Base-by-base conservation (phyloP, 2,797 vertebrate species). In the Phrynocephalus forsythii region DNA sequence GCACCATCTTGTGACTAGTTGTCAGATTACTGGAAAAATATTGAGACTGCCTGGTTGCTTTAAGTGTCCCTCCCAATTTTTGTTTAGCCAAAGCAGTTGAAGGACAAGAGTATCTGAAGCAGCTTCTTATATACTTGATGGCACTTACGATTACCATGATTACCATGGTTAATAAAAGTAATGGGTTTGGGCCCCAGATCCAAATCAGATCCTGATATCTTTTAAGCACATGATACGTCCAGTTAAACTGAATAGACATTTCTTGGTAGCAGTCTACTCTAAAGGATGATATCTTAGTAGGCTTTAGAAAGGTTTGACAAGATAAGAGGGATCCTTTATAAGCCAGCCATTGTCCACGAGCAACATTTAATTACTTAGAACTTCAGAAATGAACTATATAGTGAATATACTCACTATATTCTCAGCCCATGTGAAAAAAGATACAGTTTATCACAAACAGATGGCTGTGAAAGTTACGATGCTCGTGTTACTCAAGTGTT, bases 281-380 rank as follows among this genome's bases (percentile, higher is more conserved):
- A 81, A 52, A 44, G n/a, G 78, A 72, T 80, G 68, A 75, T 71
- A 63, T 75, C 15, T 26, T 56, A 80, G 5, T 75, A 68, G 79
- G 81, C 66, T 86, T 50, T 80, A 30, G 28, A 86, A 80, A 86
- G 68, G 30, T 56, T 79, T 72, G 78, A 44, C 77, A 86, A 30
- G 67, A 80, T 63, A 44, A 60, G 69, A 66, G 20, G 72, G 50
- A 71, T 60, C 30, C 30, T 86, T 71, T 71, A 60, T 38, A 71
- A 56, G 16, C 48, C 77, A 72, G 77, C 13, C 24, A 86, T 33
- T 79, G 56, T 67, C 48, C 38, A 44, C 48, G 22, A 71, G 84
- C 48, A 71, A 28, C 68, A 52, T 30, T 79, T 56, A 86, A 71
- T 28, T 50, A 30, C 56, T 71, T 60, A 30, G 33, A 68, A 22